Evolutionary conservation across 2,113 vertebrate species (phyloP).

Genomic region (Noturus placidus): DNA sequence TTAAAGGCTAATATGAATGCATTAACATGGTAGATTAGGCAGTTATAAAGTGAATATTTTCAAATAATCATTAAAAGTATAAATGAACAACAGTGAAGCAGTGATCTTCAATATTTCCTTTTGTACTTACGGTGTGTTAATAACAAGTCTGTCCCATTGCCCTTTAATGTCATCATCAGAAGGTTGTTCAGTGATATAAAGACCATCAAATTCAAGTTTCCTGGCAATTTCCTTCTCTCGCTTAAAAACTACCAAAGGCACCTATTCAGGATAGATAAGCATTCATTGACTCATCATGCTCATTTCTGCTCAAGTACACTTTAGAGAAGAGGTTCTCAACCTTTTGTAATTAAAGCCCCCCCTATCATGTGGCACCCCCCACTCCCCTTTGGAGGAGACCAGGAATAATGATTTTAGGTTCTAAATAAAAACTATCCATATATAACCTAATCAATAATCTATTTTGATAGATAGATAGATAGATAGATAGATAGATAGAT

Average conservation of each 20-base stretch:
- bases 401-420: too few relatives aligned
- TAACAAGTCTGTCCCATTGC: slow-evolving; percentile 95
- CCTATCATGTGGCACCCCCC: too few relatives aligned
- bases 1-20: not conserved
- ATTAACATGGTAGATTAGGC: not conserved
- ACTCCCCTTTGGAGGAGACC: too few relatives aligned
- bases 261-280: slow-evolving; percentile 67
- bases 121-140: slow-evolving; percentile 91
- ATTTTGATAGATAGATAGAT: too few relatives aligned
- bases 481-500: too few relatives aligned
- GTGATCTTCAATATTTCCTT: not conserved
- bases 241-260: slow-evolving; percentile 95
- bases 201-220: slow-evolving; percentile 94
- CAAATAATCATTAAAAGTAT: not conserved
- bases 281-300: not conserved
- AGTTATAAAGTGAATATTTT: slow-evolving; percentile 1
- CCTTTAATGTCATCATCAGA: slow-evolving; percentile 98
- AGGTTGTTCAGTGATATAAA: slow-evolving; percentile 97
- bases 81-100: not conserved
- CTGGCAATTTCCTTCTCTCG: slow-evolving; percentile 96
- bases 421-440: too few relatives aligned
- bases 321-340: not conserved
- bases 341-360: too few relatives aligned
- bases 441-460: too few relatives aligned
- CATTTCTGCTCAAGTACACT: not conserved